Percentiles rank a stretch among this genome's conserved stretches.
phyloP scores from a whole-genome alignment of 2,888 invertebrate species.

The Eristalis arbustorum region DNA sequence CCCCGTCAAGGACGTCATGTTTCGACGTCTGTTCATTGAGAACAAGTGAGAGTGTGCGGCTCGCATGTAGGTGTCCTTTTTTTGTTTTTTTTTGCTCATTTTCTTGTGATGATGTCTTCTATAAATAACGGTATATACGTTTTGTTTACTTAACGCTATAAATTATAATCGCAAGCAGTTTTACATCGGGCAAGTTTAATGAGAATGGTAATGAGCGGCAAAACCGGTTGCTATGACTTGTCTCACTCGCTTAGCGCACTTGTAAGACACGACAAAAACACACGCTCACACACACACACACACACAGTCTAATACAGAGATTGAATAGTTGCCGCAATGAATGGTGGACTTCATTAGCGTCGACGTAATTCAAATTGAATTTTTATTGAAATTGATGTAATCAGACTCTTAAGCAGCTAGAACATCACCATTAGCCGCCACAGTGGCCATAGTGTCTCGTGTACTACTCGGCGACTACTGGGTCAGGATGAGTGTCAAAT shows the following conservation, averaged over 20 bases:
- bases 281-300: neutral
- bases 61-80: slow-evolving; percentile 33
- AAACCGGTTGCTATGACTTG: slow-evolving; percentile 46
- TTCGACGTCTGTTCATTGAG: neutral
- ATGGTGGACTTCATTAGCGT: slow-evolving; percentile 56
- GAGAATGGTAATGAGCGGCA: slow-evolving; percentile 65
- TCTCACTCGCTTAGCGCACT: neutral
- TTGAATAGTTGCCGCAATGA: slow-evolving; percentile 53
- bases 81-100: neutral
- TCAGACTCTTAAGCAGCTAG: neutral
- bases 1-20: slow-evolving; percentile 57
- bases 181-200: slow-evolving; percentile 65
- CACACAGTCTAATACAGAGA: neutral
- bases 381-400: slow-evolving; percentile 54
- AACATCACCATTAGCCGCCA: neutral
- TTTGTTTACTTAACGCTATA: slow-evolving; percentile 55
- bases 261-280: slow-evolving; percentile 16
- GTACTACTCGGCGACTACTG: neutral
- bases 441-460: neutral
- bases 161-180: slow-evolving; percentile 55
- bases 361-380: slow-evolving; percentile 49
- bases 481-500: neutral
- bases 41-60: neutral
- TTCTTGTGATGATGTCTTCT: neutral
- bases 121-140: slow-evolving; percentile 29